Percentiles rank a stretch among this genome's conserved stretches.
phyloP scores from a whole-genome alignment of 2,888 invertebrate species.

The Vesta saturnalis region DNA sequence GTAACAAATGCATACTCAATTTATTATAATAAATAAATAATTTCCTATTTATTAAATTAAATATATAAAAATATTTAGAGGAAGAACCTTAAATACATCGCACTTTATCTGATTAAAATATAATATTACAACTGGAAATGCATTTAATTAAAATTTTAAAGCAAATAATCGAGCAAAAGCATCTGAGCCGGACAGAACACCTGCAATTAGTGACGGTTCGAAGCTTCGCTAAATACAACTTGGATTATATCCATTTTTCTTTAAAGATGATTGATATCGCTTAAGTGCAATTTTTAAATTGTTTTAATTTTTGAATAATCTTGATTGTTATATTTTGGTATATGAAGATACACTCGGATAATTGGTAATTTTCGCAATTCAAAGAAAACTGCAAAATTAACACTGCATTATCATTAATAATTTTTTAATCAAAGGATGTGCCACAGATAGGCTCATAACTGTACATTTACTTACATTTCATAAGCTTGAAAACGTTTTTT shows the following conservation, averaged over 20 bases:
- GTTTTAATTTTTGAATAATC: neutral
- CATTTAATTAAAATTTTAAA: constrained; percentile 61
- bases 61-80: constrained; percentile 38
- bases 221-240: constrained; percentile 54
- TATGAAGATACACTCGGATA: no score
- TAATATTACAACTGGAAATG: constrained; percentile 60
- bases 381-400: no score
- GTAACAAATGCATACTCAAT: no score
- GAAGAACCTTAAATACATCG: constrained; percentile 40
- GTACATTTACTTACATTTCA: no score
- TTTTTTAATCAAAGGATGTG: no score
- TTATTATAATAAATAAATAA: no score
- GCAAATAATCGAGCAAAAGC: constrained; percentile 56
- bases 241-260: neutral
- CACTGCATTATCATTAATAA: no score
- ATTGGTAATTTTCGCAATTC: no score
- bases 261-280: constrained; percentile 5
- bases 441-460: no score
- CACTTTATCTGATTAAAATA: constrained; percentile 57
- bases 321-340: no score
- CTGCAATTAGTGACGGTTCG: constrained; percentile 62
- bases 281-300: constrained; percentile 11
- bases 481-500: no score
- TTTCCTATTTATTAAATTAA: neutral
- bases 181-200: constrained; percentile 59